Evolutionary conservation across 2,797 vertebrate genomes (phyloP).

Genomic region (Pseudochirops corinnae): DNA sequence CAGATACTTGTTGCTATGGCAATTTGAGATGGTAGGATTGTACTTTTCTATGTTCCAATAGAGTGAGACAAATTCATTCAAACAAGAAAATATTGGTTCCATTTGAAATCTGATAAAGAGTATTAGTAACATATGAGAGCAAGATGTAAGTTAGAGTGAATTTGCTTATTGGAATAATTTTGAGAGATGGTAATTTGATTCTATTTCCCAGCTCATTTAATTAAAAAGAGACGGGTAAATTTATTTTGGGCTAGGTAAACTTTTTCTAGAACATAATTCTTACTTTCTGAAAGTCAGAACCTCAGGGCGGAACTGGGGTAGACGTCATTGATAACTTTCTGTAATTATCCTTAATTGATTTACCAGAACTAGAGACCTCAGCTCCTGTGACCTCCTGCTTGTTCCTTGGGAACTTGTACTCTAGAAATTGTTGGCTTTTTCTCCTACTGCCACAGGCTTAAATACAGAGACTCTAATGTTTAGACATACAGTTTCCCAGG

Average conservation of each 20-base stretch:
- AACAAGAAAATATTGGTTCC: conserved; percentile 9
- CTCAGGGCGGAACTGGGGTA: not conserved
- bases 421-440: not conserved
- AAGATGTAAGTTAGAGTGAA: conserved; percentile 12
- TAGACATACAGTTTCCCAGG: not conserved
- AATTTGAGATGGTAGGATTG: not conserved
- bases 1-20: not conserved
- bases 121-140: conserved; percentile 20
- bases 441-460: not conserved
- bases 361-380: not conserved
- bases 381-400: not conserved
- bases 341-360: conserved; percentile 15
- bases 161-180: not conserved
- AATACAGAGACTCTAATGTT: not conserved
- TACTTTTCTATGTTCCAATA: not conserved
- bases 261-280: conserved; percentile 5
- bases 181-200: not conserved
- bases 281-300: not conserved
- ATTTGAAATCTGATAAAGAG: conserved; percentile 38
- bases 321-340: not conserved
- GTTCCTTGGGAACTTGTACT: not conserved
- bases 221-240: conserved; percentile 40
- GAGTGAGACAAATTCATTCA: not conserved
- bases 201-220: conserved; percentile 19
- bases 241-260: not conserved